phyloP scores from a whole-genome alignment of 2,888 invertebrate genomes.

The Archaeoteleia sp. region DNA sequence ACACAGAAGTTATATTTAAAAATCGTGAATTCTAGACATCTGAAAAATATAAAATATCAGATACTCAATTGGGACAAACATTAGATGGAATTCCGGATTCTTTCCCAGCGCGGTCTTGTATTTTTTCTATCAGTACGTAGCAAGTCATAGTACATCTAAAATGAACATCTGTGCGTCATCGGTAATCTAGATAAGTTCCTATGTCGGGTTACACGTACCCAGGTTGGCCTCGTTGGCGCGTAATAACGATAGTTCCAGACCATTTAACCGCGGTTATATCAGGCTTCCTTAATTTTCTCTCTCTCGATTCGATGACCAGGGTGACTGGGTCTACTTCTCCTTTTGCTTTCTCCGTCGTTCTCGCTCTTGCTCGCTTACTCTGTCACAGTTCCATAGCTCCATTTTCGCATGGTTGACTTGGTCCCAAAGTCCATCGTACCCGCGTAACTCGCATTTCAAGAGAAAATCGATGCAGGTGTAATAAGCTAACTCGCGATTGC shows the following conservation, averaged over 20 bases:
- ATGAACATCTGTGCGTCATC: conserved; percentile 24
- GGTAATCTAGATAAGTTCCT: conserved; percentile 32
- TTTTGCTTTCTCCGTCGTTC: background rate
- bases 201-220: conserved; percentile 50
- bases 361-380: no score
- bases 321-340: conserved; percentile 24
- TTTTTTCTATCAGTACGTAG: no score
- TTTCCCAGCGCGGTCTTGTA: no score
- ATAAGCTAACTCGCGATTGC: background rate
- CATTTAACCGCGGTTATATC: conserved; percentile 66
- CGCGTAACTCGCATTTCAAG: background rate
- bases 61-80: no score
- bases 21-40: no score
- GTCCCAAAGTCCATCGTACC: no score
- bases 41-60: no score
- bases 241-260: conserved; percentile 57
- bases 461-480: conserved; percentile 37
- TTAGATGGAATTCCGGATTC: no score
- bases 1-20: no score
- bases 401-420: no score
- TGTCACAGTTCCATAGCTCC: no score
- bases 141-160: no score
- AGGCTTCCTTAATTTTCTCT: conserved; percentile 33
- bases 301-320: conserved; percentile 5
- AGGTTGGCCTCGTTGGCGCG: conserved; percentile 36